Base-by-base conservation (phyloP, 2,888 invertebrate genomes). In the Tuta absoluta region DNA sequence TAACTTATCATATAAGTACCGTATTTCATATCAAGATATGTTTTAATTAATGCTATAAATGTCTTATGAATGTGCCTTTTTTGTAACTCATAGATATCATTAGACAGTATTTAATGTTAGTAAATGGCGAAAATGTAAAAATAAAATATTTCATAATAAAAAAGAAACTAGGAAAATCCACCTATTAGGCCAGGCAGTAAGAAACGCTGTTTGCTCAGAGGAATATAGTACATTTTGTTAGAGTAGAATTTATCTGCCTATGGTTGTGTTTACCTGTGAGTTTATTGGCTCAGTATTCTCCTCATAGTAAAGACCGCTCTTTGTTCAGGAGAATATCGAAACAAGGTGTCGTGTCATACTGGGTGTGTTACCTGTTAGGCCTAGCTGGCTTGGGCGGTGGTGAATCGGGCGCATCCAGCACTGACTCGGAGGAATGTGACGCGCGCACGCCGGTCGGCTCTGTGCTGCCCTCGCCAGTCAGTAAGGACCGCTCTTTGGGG, bases 381-480 rank as follows among this genome's bases (percentile, higher is more conserved):
- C 98, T 92, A 63, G 98, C 97, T 60, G 98, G 98, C 88, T 98
- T 98, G 12, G 97, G 97, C 66, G 97, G 97, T 66, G 96, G 96
- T 69, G 95, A 77, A 66, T 91, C 90, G 8, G 91, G 90, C 60
- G 92, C 87, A 69, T 92, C 92, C 77, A 96, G 87, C 74, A 96
- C 95, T 48, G 96, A 96, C 86, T 97, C 96, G 5, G 96, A 95
- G 75, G 96, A 96, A 81, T 96, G 96, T 62, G 96, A 96, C 63
- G 94, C 95, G 70, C 95, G 93, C 68, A 96, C 94, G 66, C 94
- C 93, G 48, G 78, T 71, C 74, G 81, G 72, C 78, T 87, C 89
- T 73, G 93, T 92, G 68, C 94, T 94, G 65, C 94, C 82, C 74
- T 94, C 94, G 72, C 95, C 94, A 41, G 94, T 95, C 73, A 95